Base-by-base conservation (phyloP, 2,113 vertebrate genomes). In the Montifringilla adamsi region DNA sequence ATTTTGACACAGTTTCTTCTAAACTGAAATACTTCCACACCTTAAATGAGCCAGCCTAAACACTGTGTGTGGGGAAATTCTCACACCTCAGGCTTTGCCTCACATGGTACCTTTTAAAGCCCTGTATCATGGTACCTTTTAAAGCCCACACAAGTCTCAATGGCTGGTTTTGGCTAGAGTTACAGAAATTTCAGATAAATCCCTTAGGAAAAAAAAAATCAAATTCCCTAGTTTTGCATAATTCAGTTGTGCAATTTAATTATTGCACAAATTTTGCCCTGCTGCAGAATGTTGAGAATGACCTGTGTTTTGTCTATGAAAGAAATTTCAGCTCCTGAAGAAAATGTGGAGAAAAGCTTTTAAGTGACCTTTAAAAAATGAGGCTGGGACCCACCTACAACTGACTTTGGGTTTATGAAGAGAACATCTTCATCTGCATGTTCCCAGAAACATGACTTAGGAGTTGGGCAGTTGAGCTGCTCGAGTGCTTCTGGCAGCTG, bases 231-330 rank as follows among this genome's bases (percentile, higher is more conserved):
- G 19, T 78, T 95, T 90, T 81, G 33, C 83, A 30, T 92, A 84
- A 90, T 67, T 93, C 24, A 84, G 4, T 94, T 90, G 74, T 90
- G 95, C 90, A 93, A 91, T 89, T 89, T 20, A 78, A 60, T 75
- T 84, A 37, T 85, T 95, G 92, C 87, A 91, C 4, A 27, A 43
- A 79, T 75, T 73, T 86, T 77, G 31, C 58, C 58, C 44, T 53
- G 68, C 44, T 62, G 0, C 37, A 47, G 30, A 78, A 60, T 28
- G 13, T 23, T 62, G 15, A 43, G 19, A 74, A 30, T 53, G 31
- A 52, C 18, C 28, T 68, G 49, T 5, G 0, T 70, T 84, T 95
- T 0, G 0, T 16, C 69, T 37, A 1, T 52, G 12, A 35, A 91
- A 84, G 41, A 72, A 44, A 68, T 68, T 50, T 72, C 64, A 84